These are phyloP conservation scores for Pituophis catenifer DNA, from an alignment of 2,113 vertebrate genomes.

Conservation along the genomic window DNA sequence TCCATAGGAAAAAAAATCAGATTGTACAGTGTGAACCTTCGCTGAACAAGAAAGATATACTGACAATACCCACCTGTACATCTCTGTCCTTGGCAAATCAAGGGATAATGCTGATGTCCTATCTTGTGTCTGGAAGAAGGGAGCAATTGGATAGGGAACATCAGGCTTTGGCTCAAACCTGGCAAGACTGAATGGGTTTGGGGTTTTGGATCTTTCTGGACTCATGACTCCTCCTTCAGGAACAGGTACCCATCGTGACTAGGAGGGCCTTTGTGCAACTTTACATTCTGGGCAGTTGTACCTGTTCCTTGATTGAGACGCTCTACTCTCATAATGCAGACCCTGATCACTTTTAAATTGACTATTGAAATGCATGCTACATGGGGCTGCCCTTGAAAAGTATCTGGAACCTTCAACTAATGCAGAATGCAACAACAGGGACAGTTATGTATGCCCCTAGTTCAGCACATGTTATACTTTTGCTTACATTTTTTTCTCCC, in stretches of 20 bases:
- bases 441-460: neutral
- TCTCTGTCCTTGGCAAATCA: neutral
- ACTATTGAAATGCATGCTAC: neutral
- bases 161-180: neutral
- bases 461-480: neutral
- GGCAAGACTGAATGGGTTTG: neutral
- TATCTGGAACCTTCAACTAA: neutral
- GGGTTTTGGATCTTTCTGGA: neutral
- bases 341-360: neutral
- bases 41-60: neutral
- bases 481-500: neutral
- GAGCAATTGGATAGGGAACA: neutral
- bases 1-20: neutral
- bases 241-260: neutral
- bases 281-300: neutral
- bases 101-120: neutral
- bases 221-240: neutral
- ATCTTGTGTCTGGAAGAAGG: neutral
- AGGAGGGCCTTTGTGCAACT: neutral
- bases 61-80: neutral
- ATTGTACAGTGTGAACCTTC: neutral
- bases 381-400: neutral
- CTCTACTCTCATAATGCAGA: neutral
- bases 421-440: neutral
- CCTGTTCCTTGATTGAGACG: neutral